These are phyloP conservation scores for Sycophaga agraensis DNA, from an alignment of 1,140 invertebrate species.

Conservation along the genomic window DNA sequence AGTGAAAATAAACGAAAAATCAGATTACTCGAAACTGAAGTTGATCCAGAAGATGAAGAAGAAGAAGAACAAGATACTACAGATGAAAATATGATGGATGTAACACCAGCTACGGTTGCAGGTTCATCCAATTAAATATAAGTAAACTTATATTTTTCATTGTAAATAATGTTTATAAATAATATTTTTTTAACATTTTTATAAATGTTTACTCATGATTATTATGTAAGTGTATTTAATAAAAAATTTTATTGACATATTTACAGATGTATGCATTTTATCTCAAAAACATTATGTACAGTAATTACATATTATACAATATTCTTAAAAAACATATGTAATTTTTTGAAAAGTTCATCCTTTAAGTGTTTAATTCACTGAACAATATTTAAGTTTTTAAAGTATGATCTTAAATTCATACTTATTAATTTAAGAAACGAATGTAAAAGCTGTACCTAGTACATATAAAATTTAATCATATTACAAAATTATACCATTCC, in stretches of 20 bases:
- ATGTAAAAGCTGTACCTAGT: background rate
- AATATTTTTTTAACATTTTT: slow-evolving; percentile 1
- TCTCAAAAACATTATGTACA: slow-evolving; percentile 12
- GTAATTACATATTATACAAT: slow-evolving; percentile 12
- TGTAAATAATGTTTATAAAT: slow-evolving; percentile 17
- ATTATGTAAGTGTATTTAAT: slow-evolving; percentile 6
- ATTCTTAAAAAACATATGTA: no score
- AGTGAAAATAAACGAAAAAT: slow-evolving; percentile 79
- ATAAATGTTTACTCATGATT: background rate
- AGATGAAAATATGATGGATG: slow-evolving; percentile 55
- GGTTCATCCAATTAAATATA: slow-evolving; percentile 24
- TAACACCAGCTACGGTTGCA: slow-evolving; percentile 31
- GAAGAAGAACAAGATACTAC: slow-evolving; percentile 62
- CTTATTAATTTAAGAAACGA: no score
- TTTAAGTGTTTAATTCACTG: no score
- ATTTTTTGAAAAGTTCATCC: no score
- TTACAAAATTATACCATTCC: no score
- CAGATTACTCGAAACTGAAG: slow-evolving; percentile 88
- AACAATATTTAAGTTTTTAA: no score
- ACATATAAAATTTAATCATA: background rate
- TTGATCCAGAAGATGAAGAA: slow-evolving; percentile 85
- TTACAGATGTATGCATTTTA: slow-evolving; percentile 11
- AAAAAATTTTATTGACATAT: slow-evolving; percentile 17
- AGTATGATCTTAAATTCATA: no score
- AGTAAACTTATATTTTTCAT: slow-evolving; percentile 15